Conservation (phyloP, 92 coral and sea anemone species). For the Umimayanthus chanpuru region DNA sequence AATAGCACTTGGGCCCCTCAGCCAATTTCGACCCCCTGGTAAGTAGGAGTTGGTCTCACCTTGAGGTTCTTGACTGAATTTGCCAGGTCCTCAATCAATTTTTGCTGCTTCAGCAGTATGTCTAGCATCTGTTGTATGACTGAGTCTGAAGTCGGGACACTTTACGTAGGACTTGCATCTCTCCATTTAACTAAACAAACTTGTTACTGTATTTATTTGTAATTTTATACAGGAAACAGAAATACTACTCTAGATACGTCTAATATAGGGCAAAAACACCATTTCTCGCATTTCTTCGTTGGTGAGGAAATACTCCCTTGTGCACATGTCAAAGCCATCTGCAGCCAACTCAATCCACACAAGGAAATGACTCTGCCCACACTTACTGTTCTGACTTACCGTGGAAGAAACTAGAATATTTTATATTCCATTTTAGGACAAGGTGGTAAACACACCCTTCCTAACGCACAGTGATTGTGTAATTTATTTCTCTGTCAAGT, state of each 20-base stretch:
- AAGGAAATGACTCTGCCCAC: neutral
- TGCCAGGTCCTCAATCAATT: slow-evolving; percentile 33
- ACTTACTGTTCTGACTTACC: neutral
- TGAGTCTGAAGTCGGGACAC: neutral
- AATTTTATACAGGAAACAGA: neutral
- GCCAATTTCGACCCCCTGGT: neutral
- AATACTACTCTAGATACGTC: neutral
- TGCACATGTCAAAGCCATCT: neutral
- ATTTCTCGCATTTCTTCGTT: neutral
- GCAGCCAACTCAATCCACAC: neutral
- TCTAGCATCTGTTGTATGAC: slow-evolving; percentile 39
- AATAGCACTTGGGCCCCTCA: neutral
- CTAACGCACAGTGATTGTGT: neutral
- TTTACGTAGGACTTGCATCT: too few relatives aligned
- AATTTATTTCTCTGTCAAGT: too few relatives aligned
- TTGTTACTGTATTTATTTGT: neutral
- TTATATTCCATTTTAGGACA: neutral
- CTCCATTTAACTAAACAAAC: neutral
- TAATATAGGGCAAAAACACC: neutral
- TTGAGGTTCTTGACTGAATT: slow-evolving; percentile 8
- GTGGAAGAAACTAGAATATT: neutral
- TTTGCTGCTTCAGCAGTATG: slow-evolving; percentile 28
- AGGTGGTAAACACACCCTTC: neutral
- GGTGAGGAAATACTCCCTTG: neutral
- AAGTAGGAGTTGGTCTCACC: neutral